Percentiles rank a stretch among this genome's conserved stretches.
Conservation (phyloP, 2,797 vertebrate genomes). For the Tragopan temminckii region DNA sequence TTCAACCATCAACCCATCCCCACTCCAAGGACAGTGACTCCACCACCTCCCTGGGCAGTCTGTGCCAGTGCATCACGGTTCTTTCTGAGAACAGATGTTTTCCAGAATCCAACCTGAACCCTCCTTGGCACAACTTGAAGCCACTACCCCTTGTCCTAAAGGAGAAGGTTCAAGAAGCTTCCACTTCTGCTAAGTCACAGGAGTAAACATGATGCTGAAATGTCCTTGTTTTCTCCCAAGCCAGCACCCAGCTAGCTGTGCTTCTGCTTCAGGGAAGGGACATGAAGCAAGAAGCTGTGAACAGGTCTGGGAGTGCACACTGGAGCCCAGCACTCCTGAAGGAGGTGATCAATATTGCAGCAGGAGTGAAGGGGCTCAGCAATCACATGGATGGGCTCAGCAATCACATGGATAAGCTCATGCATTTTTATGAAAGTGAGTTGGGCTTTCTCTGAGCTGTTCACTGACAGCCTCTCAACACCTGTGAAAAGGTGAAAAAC, state of each 20-base stretch:
- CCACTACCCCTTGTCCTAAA: not conserved
- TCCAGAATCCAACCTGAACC: no score
- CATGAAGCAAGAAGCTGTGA: not conserved
- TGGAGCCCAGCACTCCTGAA: not conserved
- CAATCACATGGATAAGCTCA: not conserved
- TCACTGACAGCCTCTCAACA: not conserved
- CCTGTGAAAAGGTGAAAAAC: not conserved
- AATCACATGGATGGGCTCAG: not conserved
- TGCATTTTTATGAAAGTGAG: not conserved
- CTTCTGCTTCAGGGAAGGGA: not conserved
- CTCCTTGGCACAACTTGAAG: no score
- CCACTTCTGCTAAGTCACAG: not conserved
- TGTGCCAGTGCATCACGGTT: no score
- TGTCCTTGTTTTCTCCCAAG: not conserved
- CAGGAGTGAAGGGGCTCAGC: not conserved
- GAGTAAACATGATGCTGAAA: not conserved
- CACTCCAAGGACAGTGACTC: no score
- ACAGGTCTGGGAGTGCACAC: fast-evolving
- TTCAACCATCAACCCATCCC: no score
- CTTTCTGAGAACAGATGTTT: no score
- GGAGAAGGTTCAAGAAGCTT: not conserved
- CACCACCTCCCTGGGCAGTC: no score
- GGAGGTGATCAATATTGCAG: not conserved
- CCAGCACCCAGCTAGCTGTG: not conserved
- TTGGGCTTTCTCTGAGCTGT: not conserved